Evolutionary conservation across 1,140 invertebrate species (phyloP).

Genomic region (Drosophila repletoides): DNA sequence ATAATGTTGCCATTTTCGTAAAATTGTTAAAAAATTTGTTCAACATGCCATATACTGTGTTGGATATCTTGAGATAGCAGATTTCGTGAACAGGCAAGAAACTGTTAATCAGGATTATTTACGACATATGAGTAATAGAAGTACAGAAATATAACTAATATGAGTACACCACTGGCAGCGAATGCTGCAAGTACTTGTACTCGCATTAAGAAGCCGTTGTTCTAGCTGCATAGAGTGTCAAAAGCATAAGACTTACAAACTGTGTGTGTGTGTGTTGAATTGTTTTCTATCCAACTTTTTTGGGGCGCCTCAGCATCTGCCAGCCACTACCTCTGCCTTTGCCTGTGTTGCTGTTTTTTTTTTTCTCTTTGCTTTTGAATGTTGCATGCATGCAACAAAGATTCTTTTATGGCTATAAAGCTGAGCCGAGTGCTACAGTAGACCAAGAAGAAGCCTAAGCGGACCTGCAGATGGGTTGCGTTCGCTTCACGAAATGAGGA

Average conservation of each 20-base stretch:
- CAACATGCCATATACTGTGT: slow-evolving; percentile 17
- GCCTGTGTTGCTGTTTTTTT: too few relatives aligned
- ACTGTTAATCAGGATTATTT: slow-evolving; percentile 42
- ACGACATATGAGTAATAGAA: slow-evolving; percentile 19
- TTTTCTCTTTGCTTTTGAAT: too few relatives aligned
- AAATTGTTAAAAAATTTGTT: too few relatives aligned
- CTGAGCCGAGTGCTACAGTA: slow-evolving; percentile 3
- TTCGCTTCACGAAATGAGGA: too few relatives aligned
- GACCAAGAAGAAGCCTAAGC: slow-evolving; percentile 24
- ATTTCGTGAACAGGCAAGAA: neutral
- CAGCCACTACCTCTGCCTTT: too few relatives aligned
- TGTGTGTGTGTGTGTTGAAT: slow-evolving; percentile 46
- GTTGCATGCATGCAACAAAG: slow-evolving; percentile 54
- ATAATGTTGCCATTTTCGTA: too few relatives aligned
- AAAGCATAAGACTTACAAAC: slow-evolving; percentile 36
- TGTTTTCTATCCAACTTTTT: slow-evolving; percentile 58
- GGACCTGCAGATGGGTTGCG: too few relatives aligned
- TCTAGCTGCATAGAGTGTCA: slow-evolving; percentile 7
- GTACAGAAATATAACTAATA: slow-evolving; percentile 34
- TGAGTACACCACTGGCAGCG: neutral
- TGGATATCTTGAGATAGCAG: neutral
- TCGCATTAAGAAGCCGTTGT: too few relatives aligned
- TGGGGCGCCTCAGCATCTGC: too few relatives aligned
- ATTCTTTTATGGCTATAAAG: slow-evolving; percentile 46
- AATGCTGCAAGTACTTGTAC: slow-evolving; percentile 7